Evolutionary conservation across 2,888 invertebrate species (phyloP), one percentile per base, ranked within the genome.

Genomic region (Dimorphilus gyrociliatus): DNA sequence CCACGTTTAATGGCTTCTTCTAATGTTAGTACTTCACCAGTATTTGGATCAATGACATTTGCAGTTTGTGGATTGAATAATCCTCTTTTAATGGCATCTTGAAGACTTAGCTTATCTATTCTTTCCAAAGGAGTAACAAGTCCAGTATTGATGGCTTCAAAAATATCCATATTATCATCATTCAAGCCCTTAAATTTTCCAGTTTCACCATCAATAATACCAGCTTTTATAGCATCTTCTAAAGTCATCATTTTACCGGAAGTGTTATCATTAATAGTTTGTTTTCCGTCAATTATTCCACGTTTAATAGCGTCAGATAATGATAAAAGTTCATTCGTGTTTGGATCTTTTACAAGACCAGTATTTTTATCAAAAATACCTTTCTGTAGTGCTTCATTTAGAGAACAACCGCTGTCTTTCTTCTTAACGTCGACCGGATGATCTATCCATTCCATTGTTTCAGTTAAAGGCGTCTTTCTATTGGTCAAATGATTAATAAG

Each of bases 1-100:
- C 33, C 33, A 12, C 16, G 10, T 25, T 30, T 24, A 19, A 28
- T 17, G 4, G 57, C 52, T 27, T 60, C 54, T 38, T 51, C 51
- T 70, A 41, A 24, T n/a, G 34, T 36, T 12, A 32, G 12, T n/a
- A 32, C 25, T 8, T 25, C 16, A 2, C 33, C 29, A 27, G 30
- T 36, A 12, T 36, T 30, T 30, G 30, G 25, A 14, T 33, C 33
- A 84, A 67, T 25, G 44, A 48, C 35, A 47, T 41, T 34, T 6
- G 47, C 51, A 58, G 76, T 75, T 59, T 85, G 81, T 1, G 85
- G 80, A 51, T 86, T 85, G 62, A 75, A 77, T 26, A 88, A 70
- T 55, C 85, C 82, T 48, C 75, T 72, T 55, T 82, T 81, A 50
- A 90, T 88, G 16, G 86, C 86, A 69, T 88, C 81, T 40, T 85